These are phyloP conservation scores for Perca flavescens DNA, from an alignment of 2,113 vertebrate species.

Conservation along the genomic window DNA sequence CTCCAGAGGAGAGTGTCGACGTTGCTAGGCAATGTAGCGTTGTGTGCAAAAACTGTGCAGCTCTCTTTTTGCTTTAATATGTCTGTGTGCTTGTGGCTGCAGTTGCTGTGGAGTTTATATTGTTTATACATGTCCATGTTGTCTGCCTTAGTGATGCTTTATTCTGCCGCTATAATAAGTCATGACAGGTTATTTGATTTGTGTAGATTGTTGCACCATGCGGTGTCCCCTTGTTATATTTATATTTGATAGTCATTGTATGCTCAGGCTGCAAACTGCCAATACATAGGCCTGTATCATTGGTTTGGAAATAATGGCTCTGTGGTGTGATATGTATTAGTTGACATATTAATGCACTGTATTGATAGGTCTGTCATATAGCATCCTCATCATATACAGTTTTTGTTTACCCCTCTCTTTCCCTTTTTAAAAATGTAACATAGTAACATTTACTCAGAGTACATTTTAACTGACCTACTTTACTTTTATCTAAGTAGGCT, in stretches of 20 bases:
- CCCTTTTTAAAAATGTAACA: not conserved
- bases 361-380: not conserved
- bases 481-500: too few relatives aligned
- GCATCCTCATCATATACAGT: not conserved
- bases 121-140: too few relatives aligned
- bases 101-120: too few relatives aligned
- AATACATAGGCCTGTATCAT: too few relatives aligned
- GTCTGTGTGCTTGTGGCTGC: too few relatives aligned
- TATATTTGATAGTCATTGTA: not conserved
- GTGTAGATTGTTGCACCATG: not conserved
- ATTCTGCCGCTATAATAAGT: not conserved
- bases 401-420: too few relatives aligned
- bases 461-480: not conserved
- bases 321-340: not conserved
- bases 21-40: not conserved
- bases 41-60: too few relatives aligned
- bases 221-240: not conserved
- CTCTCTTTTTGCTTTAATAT: too few relatives aligned
- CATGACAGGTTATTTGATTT: too few relatives aligned
- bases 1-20: too few relatives aligned
- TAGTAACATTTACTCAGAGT: not conserved
- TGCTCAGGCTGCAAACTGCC: not conserved
- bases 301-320: not conserved
- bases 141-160: not conserved
- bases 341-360: not conserved